Evolutionary conservation across 2,888 invertebrate genomes (phyloP).

Genomic region (Villa cingulata): DNA sequence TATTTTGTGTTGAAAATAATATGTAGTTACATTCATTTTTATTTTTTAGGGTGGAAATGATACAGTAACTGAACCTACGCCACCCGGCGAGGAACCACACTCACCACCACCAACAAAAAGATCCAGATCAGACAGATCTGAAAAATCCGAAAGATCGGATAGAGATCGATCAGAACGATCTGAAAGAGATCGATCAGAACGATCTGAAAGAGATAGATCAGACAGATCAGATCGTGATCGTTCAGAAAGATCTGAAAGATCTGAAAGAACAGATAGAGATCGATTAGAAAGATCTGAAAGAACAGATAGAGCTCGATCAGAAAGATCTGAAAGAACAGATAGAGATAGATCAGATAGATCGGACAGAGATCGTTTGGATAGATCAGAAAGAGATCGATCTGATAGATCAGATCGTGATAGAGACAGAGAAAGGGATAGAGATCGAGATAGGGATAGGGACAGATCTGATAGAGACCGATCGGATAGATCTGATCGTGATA

Average conservation of each 20-base stretch:
- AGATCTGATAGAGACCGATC: not conserved
- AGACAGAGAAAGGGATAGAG: not conserved
- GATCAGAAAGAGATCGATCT: not conserved
- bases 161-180: not conserved
- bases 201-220: not conserved
- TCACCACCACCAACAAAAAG: constrained; percentile 11
- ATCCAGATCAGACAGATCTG: not conserved
- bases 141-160: not conserved
- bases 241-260: not conserved
- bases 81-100: constrained; percentile 10
- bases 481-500: not conserved
- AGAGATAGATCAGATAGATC: not conserved
- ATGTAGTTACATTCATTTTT: too few species aligned
- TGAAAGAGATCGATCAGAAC: not conserved
- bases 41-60: constrained; percentile 12
- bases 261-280: not conserved
- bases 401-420: not conserved
- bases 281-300: not conserved
- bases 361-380: not conserved
- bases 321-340: not conserved
- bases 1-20: too few species aligned
- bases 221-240: not conserved
- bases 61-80: constrained; percentile 7
- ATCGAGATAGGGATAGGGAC: not conserved
- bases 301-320: not conserved